These are phyloP conservation scores for Melanotaenia boesemani DNA, from an alignment of 2,797 vertebrate genomes.

Conservation along the genomic window DNA sequence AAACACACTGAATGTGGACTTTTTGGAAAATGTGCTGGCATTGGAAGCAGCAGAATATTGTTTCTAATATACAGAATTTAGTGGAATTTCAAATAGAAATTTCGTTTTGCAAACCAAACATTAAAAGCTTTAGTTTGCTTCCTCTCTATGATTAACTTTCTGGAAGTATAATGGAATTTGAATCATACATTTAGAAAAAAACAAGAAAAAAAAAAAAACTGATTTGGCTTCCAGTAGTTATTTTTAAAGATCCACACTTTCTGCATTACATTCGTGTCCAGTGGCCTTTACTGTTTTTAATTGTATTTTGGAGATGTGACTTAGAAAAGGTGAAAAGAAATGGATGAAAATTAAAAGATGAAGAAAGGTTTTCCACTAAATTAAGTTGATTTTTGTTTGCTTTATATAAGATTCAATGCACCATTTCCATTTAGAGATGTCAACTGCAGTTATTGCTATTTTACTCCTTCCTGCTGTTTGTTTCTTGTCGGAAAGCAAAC, in stretches of 20 bases:
- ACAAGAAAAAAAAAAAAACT: neutral
- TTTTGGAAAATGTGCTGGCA: neutral
- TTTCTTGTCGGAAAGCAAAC: too few species aligned
- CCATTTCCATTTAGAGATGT: too few species aligned
- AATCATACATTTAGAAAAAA: constrained; percentile 3
- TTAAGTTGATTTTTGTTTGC: too few species aligned
- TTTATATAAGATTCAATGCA: too few species aligned
- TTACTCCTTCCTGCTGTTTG: too few species aligned
- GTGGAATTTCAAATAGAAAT: neutral
- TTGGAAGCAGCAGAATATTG: neutral
- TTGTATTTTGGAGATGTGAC: too few species aligned
- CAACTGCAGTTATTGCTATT: too few species aligned
- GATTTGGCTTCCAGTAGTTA: constrained; percentile 19
- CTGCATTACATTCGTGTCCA: neutral
- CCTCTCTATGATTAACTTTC: constrained; percentile 6
- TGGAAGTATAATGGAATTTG: neutral
- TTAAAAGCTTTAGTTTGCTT: neutral
- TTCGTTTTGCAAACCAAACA: constrained; percentile 2
- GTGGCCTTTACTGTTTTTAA: too few species aligned
- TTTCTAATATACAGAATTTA: neutral
- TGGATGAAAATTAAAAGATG: too few species aligned
- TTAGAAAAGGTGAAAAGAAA: too few species aligned
- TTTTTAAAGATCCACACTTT: constrained; percentile 23
- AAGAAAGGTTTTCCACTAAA: too few species aligned
- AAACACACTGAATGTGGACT: neutral